Conservation (phyloP, 2,113 vertebrate species). For the Nycticebus coucang region DNA sequence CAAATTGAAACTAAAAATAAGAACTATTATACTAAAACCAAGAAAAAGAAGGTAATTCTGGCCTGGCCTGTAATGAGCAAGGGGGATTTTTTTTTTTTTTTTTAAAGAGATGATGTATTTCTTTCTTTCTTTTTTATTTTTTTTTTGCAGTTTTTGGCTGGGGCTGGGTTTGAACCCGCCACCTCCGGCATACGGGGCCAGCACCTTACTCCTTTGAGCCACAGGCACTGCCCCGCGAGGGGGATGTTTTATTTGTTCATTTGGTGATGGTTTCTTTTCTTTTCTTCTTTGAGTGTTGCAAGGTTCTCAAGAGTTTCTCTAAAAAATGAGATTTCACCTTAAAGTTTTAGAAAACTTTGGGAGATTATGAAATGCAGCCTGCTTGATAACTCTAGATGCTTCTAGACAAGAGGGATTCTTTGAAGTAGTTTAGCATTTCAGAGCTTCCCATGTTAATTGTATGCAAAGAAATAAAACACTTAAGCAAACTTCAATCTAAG, state of each 20-base stretch:
- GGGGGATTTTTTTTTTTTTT: too few species aligned
- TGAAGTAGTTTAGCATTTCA: slow-evolving; percentile 72
- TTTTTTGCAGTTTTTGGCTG: too few species aligned
- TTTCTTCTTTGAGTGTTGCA: neutral
- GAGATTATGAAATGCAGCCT: neutral
- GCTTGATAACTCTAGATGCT: slow-evolving; percentile 23
- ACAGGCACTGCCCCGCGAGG: too few species aligned
- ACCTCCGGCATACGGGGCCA: too few species aligned
- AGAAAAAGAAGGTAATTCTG: neutral
- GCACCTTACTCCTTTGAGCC: too few species aligned
- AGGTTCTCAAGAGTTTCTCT: neutral
- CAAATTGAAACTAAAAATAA: neutral
- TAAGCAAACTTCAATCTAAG: slow-evolving; percentile 85
- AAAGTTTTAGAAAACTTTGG: neutral
- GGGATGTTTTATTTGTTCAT: neutral
- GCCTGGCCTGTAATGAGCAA: neutral
- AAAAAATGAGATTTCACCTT: slow-evolving; percentile 33
- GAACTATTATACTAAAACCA: neutral
- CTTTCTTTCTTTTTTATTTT: too few species aligned
- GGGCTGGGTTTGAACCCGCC: too few species aligned
- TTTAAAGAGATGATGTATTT: too few species aligned
- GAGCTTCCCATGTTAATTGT: slow-evolving; percentile 58
- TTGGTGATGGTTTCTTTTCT: neutral
- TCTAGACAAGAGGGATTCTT: neutral
- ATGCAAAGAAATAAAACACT: slow-evolving; percentile 76